Conservation (phyloP, 2,113 vertebrate species). For the Rhombomys opimus region DNA sequence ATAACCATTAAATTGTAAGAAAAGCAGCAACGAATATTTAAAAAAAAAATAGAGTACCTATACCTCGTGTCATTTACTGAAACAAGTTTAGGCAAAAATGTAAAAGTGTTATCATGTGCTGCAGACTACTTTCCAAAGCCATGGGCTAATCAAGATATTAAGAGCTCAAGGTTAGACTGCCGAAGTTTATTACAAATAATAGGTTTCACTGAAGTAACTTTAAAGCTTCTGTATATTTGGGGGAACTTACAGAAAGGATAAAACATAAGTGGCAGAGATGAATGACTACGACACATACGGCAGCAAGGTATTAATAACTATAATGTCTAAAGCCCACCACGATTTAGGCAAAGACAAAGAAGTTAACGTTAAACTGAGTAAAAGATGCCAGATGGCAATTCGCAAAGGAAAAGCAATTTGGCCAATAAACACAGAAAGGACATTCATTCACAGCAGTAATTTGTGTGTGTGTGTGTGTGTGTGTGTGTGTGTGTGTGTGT, state of each 20-base stretch:
- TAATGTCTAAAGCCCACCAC: conserved; percentile 52
- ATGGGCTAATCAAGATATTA: neutral
- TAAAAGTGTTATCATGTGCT: neutral
- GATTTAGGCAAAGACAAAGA: conserved; percentile 61
- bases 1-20: conserved; percentile 8
- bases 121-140: conserved; percentile 11
- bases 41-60: conserved; percentile 23
- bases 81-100: conserved; percentile 49
- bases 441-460: neutral
- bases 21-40: neutral
- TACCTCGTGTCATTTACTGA: conserved; percentile 38
- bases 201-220: neutral
- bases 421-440: neutral
- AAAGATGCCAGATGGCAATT: conserved; percentile 52
- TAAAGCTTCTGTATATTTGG: conserved; percentile 6
- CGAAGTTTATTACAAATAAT: neutral
- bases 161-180: neutral
- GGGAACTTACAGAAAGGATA: neutral
- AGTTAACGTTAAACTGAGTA: conserved; percentile 55
- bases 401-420: conserved; percentile 40
- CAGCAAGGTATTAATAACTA: conserved; percentile 70
- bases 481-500: neutral
- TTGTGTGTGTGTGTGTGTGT: neutral
- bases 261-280: neutral
- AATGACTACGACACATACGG: conserved; percentile 52